Conservation (phyloP, 2,888 invertebrate species). For the Trimorus sp. region DNA sequence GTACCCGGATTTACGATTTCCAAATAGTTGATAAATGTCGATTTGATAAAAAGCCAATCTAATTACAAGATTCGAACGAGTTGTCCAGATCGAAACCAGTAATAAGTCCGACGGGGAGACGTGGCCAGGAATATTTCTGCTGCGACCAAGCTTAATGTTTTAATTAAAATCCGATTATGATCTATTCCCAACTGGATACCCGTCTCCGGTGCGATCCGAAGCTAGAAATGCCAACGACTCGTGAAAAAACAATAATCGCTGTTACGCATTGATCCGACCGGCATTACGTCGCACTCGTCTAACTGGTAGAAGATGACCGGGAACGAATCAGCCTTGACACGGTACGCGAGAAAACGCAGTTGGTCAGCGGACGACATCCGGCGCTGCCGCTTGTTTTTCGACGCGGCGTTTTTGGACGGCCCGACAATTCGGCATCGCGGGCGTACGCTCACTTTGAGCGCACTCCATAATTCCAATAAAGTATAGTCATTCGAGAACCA, state of each 20-base stretch:
- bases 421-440: constrained; percentile 47
- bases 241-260: constrained; percentile 43
- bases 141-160: constrained; percentile 10
- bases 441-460: constrained; percentile 47
- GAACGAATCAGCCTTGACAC: constrained; percentile 34
- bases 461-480: constrained; percentile 59
- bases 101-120: background rate
- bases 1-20: background rate
- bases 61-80: too few relatives aligned
- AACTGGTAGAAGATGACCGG: constrained; percentile 32
- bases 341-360: constrained; percentile 22
- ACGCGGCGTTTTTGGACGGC: constrained; percentile 31
- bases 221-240: constrained; percentile 24
- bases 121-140: background rate
- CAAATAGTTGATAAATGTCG: background rate
- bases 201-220: background rate
- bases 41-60: background rate
- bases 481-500: constrained; percentile 70
- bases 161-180: constrained; percentile 28
- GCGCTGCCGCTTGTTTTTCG: background rate
- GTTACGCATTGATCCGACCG: constrained; percentile 29
- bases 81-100: background rate
- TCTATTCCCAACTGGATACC: background rate
- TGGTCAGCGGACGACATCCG: constrained; percentile 23
- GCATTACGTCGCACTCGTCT: background rate